Percentiles rank a stretch among this genome's conserved stretches.
Evolutionary conservation across 1,140 invertebrate genomes (phyloP).

Genomic region (Caerostris extrusa): DNA sequence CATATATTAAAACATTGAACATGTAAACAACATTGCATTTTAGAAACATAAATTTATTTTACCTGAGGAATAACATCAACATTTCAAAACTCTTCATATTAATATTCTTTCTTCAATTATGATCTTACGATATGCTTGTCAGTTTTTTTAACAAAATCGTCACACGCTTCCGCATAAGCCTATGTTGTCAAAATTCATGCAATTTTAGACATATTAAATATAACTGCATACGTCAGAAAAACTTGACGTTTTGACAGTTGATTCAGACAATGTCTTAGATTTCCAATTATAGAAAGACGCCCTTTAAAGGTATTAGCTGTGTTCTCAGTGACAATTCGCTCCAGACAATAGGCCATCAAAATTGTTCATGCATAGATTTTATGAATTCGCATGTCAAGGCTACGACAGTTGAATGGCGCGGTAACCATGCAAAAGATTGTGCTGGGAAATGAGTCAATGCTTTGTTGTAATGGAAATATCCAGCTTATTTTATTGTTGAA

Average conservation of each 20-base stretch:
- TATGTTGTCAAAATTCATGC: not conserved
- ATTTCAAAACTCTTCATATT: too few species aligned
- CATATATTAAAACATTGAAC: too few species aligned
- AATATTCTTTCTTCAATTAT: too few species aligned
- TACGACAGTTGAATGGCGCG: not conserved
- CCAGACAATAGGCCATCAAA: conserved; percentile 34
- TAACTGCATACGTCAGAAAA: not conserved
- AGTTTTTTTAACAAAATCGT: not conserved
- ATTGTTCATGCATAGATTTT: conserved; percentile 19
- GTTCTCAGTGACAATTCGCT: not conserved
- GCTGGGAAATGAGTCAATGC: not conserved
- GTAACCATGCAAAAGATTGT: not conserved
- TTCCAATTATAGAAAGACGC: conserved; percentile 8
- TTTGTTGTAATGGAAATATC: not conserved
- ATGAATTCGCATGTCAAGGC: not conserved
- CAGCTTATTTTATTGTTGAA: not conserved
- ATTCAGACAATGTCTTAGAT: not conserved
- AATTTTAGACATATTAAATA: conserved; percentile 1
- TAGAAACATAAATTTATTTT: too few species aligned
- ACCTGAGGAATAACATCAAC: too few species aligned
- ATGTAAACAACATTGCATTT: too few species aligned
- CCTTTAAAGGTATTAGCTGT: not conserved
- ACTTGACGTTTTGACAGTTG: conserved; percentile 34
- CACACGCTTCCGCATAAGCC: not conserved
- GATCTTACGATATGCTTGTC: too few species aligned